phyloP scores from a whole-genome alignment of 2,888 invertebrate genomes.

The Odontocolon sp. region DNA sequence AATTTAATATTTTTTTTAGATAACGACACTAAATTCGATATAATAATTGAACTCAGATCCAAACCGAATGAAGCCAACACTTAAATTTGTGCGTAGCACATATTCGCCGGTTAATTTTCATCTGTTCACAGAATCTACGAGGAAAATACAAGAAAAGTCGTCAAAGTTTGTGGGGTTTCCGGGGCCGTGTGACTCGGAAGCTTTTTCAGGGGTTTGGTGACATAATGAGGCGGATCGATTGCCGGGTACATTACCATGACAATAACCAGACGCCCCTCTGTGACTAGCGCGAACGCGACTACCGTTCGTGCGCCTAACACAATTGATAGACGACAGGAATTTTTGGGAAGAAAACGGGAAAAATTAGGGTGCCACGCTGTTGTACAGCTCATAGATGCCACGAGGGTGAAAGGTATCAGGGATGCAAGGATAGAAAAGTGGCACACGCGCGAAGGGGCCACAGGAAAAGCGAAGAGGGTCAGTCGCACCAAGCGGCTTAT shows the following conservation, averaged over 20 bases:
- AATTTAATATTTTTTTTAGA: no score
- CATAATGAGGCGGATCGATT: conserved; percentile 79
- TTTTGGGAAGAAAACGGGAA: conserved; percentile 75
- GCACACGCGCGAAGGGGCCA: conserved; percentile 46
- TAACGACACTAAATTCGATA: no score
- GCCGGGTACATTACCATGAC: conserved; percentile 77
- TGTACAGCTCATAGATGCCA: conserved; percentile 29
- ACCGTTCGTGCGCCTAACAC: conserved; percentile 70
- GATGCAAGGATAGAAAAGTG: conserved; percentile 29
- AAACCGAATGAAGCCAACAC: no score
- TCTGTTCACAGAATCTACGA: neutral
- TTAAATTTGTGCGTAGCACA: no score
- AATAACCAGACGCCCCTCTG: conserved; percentile 71
- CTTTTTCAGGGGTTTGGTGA: conserved; percentile 70
- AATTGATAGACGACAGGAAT: conserved; percentile 78
- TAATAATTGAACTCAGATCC: no score
- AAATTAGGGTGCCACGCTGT: conserved; percentile 66
- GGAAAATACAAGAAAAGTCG: conserved; percentile 23
- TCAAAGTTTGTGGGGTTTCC: conserved; percentile 20
- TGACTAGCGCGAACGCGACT: conserved; percentile 43
- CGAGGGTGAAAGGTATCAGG: conserved; percentile 50
- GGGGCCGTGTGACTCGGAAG: conserved; percentile 70
- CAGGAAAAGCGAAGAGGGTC: conserved; percentile 60
- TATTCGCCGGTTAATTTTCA: no score
- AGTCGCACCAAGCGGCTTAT: conserved; percentile 78